These are phyloP conservation scores for Dermatophagoides farinae DNA, from an alignment of 1,140 invertebrate species.

Conservation along the genomic window DNA sequence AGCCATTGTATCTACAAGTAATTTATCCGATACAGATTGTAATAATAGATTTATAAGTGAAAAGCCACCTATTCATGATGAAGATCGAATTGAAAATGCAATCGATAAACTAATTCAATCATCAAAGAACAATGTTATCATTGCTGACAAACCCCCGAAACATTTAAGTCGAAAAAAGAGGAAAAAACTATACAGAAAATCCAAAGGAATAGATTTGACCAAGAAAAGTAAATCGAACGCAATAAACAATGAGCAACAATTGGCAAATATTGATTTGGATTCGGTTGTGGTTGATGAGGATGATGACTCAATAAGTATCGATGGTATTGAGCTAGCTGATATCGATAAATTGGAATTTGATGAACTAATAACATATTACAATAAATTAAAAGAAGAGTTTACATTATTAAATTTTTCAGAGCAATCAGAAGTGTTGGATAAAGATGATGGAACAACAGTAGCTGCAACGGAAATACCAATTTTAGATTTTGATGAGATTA, in stretches of 20 bases:
- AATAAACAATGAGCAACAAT: too few relatives aligned
- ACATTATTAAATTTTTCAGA: not conserved
- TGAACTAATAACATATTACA: not conserved
- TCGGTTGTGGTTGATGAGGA: not conserved
- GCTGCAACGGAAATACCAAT: not conserved
- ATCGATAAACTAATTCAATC: too few relatives aligned
- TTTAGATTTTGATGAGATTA: not conserved
- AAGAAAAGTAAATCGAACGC: not conserved
- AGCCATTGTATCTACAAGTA: too few relatives aligned
- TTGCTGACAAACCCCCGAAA: too few relatives aligned
- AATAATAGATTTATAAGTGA: not conserved
- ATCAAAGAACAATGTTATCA: too few relatives aligned
- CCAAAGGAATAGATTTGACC: not conserved
- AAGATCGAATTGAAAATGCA: too few relatives aligned
- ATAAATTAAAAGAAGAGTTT: conserved; percentile 3
- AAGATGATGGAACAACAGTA: not conserved
- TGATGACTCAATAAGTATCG: not conserved
- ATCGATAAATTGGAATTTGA: not conserved
- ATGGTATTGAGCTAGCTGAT: not conserved
- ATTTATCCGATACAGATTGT: too few relatives aligned
- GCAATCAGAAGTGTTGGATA: not conserved
- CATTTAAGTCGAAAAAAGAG: not conserved
- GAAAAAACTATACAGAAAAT: not conserved
- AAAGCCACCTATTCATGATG: not conserved
- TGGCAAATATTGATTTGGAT: too few relatives aligned